Conservation (phyloP, 2,113 vertebrate genomes). For the Brachypodius melanocephalos region DNA sequence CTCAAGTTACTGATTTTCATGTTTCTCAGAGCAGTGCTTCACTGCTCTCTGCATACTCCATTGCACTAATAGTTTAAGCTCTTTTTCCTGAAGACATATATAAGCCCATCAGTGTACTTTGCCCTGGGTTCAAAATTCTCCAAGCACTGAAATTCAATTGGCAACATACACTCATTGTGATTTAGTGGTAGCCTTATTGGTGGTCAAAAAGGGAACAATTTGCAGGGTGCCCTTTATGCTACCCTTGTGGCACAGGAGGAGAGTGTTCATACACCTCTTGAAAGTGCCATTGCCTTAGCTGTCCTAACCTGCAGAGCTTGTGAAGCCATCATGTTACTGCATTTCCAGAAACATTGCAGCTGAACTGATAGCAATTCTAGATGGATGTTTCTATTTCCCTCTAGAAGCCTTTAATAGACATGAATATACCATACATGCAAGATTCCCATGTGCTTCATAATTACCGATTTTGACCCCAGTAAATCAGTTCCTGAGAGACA, state of each 20-base stretch:
- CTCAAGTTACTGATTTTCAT: background rate
- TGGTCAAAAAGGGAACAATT: background rate
- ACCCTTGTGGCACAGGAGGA: background rate
- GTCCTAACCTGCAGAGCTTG: background rate
- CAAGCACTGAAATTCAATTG: background rate
- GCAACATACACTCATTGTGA: background rate
- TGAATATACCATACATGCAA: accelerated
- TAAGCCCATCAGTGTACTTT: background rate
- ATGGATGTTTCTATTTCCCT: background rate
- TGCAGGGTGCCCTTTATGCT: background rate
- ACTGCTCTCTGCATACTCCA: background rate
- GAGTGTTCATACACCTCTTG: background rate
- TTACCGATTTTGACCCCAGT: background rate
- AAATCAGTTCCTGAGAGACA: background rate
- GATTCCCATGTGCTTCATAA: accelerated
- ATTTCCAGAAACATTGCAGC: background rate
- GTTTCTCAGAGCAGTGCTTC: background rate
- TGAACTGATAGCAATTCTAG: background rate
- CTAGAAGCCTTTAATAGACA: background rate
- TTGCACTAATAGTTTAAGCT: constrained; percentile 22
- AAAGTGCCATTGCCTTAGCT: background rate
- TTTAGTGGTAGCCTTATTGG: background rate
- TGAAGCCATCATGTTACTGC: background rate
- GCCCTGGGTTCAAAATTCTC: background rate
- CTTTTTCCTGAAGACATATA: background rate